A percentile compares a stretch with the other conserved stretches of the same genome.
These are phyloP conservation scores for Flabesymbios commensalis DNA, from an alignment of 2,888 invertebrate species.

Conservation along the genomic window DNA sequence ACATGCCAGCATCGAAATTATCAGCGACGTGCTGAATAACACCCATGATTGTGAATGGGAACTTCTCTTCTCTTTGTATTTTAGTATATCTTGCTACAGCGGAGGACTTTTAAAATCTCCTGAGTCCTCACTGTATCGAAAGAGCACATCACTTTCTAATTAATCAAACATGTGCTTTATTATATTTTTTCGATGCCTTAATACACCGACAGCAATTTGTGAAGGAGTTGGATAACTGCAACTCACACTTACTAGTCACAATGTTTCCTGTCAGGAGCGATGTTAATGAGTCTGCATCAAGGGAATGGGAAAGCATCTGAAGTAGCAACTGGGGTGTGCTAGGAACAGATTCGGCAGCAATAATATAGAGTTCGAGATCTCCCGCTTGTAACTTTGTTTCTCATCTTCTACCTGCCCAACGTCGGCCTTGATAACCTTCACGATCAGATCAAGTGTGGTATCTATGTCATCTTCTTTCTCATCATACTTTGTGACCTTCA, in stretches of 20 bases:
- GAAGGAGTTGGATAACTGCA: neutral
- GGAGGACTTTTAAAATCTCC: neutral
- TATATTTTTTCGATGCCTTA: neutral
- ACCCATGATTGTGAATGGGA: neutral
- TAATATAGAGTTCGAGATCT: slow-evolving; percentile 4
- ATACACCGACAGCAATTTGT: slow-evolving; percentile 1
- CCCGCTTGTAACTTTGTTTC: neutral
- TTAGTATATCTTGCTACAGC: neutral
- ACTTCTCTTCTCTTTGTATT: neutral
- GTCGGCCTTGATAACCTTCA: neutral
- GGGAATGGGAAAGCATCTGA: neutral
- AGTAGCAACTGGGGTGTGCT: neutral
- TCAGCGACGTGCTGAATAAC: neutral
- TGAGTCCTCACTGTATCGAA: slow-evolving; percentile 2
- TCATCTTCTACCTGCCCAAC: neutral
- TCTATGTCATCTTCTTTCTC: neutral
- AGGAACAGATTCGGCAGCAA: neutral
- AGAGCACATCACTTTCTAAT: neutral
- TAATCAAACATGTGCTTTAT: neutral
- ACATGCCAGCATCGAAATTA: slow-evolving; percentile 8
- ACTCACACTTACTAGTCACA: neutral
- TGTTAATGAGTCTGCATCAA: neutral
- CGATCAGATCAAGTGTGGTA: neutral
- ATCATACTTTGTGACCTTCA: neutral
- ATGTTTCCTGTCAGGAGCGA: slow-evolving; percentile 2